phyloP scores from a whole-genome alignment of 92 coral and sea anemone genomes.

The Epizoanthus stellaris region DNA sequence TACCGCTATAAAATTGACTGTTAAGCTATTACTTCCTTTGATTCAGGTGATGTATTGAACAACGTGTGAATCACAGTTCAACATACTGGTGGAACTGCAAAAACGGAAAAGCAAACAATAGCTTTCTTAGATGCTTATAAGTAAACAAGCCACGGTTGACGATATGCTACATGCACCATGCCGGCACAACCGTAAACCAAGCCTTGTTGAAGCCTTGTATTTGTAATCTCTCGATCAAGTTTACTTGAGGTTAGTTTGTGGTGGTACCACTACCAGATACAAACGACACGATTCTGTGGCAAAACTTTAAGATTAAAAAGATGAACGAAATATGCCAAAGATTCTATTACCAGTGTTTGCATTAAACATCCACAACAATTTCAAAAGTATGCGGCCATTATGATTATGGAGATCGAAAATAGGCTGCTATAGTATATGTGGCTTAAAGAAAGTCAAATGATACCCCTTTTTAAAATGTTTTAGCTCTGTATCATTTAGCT shows the following conservation, averaged over 20 bases:
- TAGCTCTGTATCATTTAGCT: too few relatives aligned
- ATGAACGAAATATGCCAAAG: background rate
- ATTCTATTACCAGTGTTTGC: background rate
- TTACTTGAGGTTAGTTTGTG: background rate
- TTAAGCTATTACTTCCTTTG: background rate
- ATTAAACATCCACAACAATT: slow-evolving; percentile 17
- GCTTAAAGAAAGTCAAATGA: slow-evolving; percentile 11
- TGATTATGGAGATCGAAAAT: background rate
- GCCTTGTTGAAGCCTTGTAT: background rate
- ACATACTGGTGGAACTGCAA: slow-evolving; percentile 5
- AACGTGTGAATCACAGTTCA: background rate
- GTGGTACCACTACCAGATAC: background rate
- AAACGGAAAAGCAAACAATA: slow-evolving; percentile 33
- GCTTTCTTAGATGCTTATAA: slow-evolving; percentile 17
- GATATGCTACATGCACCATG: background rate
- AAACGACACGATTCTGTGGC: background rate
- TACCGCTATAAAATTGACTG: slow-evolving; percentile 3
- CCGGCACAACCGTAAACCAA: background rate
- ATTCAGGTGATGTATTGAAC: background rate
- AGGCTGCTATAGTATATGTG: slow-evolving; percentile 7
- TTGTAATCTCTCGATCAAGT: background rate
- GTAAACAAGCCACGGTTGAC: slow-evolving; percentile 33
- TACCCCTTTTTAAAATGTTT: background rate
- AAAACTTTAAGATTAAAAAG: background rate
- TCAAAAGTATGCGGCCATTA: slow-evolving; percentile 36